Evolutionary conservation across 2,113 vertebrate genomes (phyloP).

Genomic region (Tetrax tetrax): DNA sequence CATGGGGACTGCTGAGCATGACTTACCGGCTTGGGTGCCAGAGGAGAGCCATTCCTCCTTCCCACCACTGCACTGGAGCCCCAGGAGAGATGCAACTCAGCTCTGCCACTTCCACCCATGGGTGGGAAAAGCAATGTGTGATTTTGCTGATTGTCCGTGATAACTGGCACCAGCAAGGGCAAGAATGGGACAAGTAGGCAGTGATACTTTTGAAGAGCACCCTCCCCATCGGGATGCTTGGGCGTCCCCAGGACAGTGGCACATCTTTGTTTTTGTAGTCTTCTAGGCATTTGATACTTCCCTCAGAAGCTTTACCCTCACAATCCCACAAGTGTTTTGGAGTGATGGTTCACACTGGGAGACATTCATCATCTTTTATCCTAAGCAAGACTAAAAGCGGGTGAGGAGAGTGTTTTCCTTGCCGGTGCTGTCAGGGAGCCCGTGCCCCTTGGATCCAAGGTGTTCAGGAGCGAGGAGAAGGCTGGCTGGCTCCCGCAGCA

Average conservation of each 20-base stretch:
- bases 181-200: neutral
- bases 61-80: neutral
- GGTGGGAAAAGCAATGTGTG: neutral
- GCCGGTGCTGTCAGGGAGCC: neutral
- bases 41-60: neutral
- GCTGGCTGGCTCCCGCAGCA: neutral
- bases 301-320: neutral
- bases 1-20: neutral
- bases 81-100: neutral
- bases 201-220: neutral
- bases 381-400: neutral
- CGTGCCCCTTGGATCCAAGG: accelerated
- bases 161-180: accelerated
- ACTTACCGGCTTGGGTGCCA: neutral
- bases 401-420: neutral
- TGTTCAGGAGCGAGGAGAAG: neutral
- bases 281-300: neutral
- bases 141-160: neutral
- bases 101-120: neutral
- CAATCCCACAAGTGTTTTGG: neutral
- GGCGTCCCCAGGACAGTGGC: neutral
- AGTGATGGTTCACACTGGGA: neutral
- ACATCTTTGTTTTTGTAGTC: neutral
- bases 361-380: neutral
- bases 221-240: accelerated